Evolutionary conservation across 2,888 invertebrate genomes (phyloP).

Genomic region (Lissonota sp.): DNA sequence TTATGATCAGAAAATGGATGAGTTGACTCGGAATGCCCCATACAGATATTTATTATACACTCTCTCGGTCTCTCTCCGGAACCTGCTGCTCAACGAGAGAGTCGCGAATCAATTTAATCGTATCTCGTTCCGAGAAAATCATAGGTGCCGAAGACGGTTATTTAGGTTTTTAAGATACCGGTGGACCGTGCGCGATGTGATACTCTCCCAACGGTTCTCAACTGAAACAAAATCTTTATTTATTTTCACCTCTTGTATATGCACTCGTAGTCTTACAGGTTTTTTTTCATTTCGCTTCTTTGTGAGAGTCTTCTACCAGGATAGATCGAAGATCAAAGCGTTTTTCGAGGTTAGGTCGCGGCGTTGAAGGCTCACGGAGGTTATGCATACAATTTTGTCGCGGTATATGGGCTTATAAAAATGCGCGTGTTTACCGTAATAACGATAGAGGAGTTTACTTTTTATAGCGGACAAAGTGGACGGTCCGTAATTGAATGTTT

Average conservation of each 20-base stretch:
- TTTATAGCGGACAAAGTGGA: constrained; percentile 66
- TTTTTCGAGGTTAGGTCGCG: too few relatives aligned
- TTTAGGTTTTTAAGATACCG: constrained; percentile 75
- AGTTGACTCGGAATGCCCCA: constrained; percentile 1
- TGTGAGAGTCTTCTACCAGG: too few relatives aligned
- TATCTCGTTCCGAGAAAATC: constrained; percentile 80
- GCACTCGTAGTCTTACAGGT: not conserved
- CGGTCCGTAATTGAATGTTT: constrained; percentile 72
- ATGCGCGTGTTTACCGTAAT: constrained; percentile 42
- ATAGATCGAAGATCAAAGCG: too few relatives aligned
- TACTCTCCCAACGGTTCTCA: constrained; percentile 74
- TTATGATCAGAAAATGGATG: too few relatives aligned
- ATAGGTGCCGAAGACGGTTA: constrained; percentile 78
- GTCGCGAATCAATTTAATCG: constrained; percentile 81
- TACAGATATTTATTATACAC: constrained; percentile 10
- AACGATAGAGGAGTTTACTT: constrained; percentile 65
- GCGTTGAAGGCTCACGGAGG: constrained; percentile 15
- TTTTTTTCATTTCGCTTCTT: too few relatives aligned
- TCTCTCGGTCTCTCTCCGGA: constrained; percentile 42
- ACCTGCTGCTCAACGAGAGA: constrained; percentile 62
- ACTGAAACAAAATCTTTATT: constrained; percentile 24
- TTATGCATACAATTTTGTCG: not conserved
- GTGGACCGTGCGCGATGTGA: constrained; percentile 68
- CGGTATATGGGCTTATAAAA: constrained; percentile 7
- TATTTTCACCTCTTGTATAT: constrained; percentile 2